phyloP scores from a whole-genome alignment of 2,888 invertebrate genomes.

The Scaptomyza polygonia region DNA sequence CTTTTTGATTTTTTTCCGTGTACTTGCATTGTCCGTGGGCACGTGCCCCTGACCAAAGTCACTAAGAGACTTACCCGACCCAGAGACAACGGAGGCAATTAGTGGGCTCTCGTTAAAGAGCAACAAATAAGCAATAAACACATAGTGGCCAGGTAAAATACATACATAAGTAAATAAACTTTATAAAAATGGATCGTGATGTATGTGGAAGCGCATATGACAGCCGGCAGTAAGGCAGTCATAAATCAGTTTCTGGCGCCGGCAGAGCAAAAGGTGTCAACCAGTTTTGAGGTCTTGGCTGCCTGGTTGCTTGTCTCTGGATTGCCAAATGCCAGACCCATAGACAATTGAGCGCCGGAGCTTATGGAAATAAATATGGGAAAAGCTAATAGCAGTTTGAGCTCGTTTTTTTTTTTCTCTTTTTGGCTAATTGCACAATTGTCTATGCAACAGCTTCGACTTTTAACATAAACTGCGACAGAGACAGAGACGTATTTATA shows the following conservation, averaged over 20 bases:
- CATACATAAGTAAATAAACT: background rate
- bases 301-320: constrained; percentile 23
- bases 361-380: constrained; percentile 54
- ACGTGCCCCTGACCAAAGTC: constrained; percentile 32
- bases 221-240: constrained; percentile 44
- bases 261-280: constrained; percentile 47
- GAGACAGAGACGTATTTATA: constrained; percentile 54
- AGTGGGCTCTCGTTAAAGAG: constrained; percentile 23
- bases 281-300: constrained; percentile 34
- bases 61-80: constrained; percentile 26
- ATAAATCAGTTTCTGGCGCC: constrained; percentile 63
- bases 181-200: constrained; percentile 22
- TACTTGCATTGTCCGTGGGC: constrained; percentile 13
- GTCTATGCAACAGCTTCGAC: constrained; percentile 53
- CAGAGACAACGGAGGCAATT: constrained; percentile 42
- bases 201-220: constrained; percentile 50
- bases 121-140: constrained; percentile 24
- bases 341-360: constrained; percentile 36
- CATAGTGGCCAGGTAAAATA: constrained; percentile 8
- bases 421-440: constrained; percentile 76
- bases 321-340: constrained; percentile 41
- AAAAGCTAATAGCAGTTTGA: constrained; percentile 47
- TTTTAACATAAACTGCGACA: constrained; percentile 13
- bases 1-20: constrained; percentile 22
- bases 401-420: constrained; percentile 7